Percentiles rank a stretch among this genome's conserved stretches.
Conservation (phyloP, 2,888 invertebrate genomes). For the Scotopteryx bipunctaria region DNA sequence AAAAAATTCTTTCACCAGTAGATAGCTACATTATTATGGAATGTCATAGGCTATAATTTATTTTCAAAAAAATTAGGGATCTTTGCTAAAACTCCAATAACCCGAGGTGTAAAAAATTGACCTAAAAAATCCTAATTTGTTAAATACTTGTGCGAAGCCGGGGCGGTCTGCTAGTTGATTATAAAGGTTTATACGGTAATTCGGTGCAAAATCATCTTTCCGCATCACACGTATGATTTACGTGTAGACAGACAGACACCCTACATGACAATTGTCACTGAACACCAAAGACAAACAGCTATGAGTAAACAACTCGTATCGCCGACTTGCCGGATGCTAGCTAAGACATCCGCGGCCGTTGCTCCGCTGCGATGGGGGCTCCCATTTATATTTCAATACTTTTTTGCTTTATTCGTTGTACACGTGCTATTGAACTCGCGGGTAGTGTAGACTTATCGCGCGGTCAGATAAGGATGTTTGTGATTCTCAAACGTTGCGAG, state of each 20-base stretch:
- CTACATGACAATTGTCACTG: too few relatives aligned
- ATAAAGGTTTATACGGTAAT: too few relatives aligned
- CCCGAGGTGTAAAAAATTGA: too few relatives aligned
- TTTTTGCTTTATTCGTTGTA: conserved; percentile 51
- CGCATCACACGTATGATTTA: conserved; percentile 4
- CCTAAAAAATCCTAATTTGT: too few relatives aligned
- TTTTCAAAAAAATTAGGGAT: too few relatives aligned
- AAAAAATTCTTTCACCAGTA: too few relatives aligned
- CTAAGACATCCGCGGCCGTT: conserved; percentile 67
- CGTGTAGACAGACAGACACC: conserved; percentile 18
- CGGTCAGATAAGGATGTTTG: conserved; percentile 70
- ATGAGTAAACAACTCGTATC: conserved; percentile 42
- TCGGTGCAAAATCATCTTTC: too few relatives aligned
- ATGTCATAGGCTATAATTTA: too few relatives aligned
- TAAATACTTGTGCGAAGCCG: too few relatives aligned
- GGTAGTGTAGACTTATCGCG: conserved; percentile 47
- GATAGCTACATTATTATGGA: too few relatives aligned
- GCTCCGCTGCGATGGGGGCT: conserved; percentile 56
- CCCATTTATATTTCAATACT: conserved; percentile 45
- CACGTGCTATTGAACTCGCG: conserved; percentile 59
- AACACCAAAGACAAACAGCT: conserved; percentile 27
- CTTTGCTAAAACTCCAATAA: too few relatives aligned
- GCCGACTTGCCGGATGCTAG: conserved; percentile 56
- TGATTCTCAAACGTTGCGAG: conserved; percentile 54
- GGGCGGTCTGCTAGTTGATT: too few relatives aligned